Base-by-base conservation (phyloP, 1,140 invertebrate genomes). In the Bombus impatiens region DNA sequence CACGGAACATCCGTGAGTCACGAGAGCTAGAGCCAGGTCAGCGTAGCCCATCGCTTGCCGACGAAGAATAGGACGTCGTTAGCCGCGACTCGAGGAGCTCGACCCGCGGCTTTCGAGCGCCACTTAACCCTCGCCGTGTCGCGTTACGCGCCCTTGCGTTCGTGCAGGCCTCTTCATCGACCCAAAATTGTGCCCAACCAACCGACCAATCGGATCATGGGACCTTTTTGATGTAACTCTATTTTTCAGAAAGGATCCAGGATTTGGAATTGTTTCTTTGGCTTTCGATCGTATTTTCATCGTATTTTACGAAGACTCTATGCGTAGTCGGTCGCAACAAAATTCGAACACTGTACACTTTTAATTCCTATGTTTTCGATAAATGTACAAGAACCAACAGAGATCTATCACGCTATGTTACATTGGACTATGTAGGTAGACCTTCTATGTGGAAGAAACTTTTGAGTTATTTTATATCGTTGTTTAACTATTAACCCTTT, bases 21-120 rank as follows among this genome's bases (percentile, higher is more conserved):
- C 89, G 89, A 80, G 77, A 86, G 40, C 71, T 28, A n/a, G 59
- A 42, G 81, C 44, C 59, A 67, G 78, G 82, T 82, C 65, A 83
- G 40, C 78, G 70, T 74, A 28, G 72, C 32, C 75, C 75, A 78
- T 75, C 42, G 84, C 32, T 62, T 75, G 72, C 79, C 80, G 37
- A 40, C 68, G 81, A 89, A 91, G 90, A 91, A 91, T 91, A 91
- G 28, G 90, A 79, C 86, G 78, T 91, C 90, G 90, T 89, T 91
- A 90, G 82, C 76, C 28, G 44, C 40, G 44, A 22, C 32, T 59
- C 57, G 57, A 78, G 82, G n/a, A 67, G 22, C 42, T 62, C 42
- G 84, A 85, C 59, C 35, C 47, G 80, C 42, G 47, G 42, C 53
- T 59, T 35, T 76, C 44, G 18, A 84, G 35, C 53, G 42, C 44